Evolutionary conservation across 2,113 vertebrate species (phyloP), one percentile per base, ranked within the genome.

Genomic region (Chinchilla lanigera): DNA sequence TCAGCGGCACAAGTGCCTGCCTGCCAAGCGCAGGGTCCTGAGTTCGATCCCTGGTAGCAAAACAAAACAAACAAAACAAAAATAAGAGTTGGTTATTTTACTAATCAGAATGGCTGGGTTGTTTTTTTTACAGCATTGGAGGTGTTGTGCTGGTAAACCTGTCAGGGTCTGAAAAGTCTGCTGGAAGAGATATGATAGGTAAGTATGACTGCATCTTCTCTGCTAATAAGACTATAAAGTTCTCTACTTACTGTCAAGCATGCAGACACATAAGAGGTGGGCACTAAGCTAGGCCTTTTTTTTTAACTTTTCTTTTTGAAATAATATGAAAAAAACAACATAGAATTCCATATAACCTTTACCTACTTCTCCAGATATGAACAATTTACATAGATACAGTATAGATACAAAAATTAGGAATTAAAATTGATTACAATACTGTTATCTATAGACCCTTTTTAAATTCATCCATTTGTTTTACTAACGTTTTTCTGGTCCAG

Each of bases 101-200:
- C 84, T 96, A 7, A 71, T 95, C n/a, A 81, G 3, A 93, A 95
- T 83, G 16, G 86, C 26, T 86, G 73, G 22, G 7, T n/a, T 69
- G 35, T 95, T 98, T 47, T 95, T 98, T 97, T 93, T 89, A 80
- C 87, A 99, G 99, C 97, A 99, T 99, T 98, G 99, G 99, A 93
- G 99, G 99, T 14, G 99, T 99, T 86, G 99, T 99, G 50, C 99
- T 99, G 30, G 99, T 99, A 96, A 99, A 99, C 95, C 98, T 99
- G 95, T 99, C 99, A 86, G 99, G 99, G 96, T 99, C 99, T 98
- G 99, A 99, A 92, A 99, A 98, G 80, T 98, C 99, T 33, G 96
- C 99, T 96, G 99, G 98, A 97, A 99, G 99, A 98, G 99, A 99
- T 95, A 98, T 98, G 75, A 98, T 98, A 98, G 99, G 99, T 99